phyloP scores from a whole-genome alignment of 2,888 invertebrate genomes.

The Ectemnius cavifrons region DNA sequence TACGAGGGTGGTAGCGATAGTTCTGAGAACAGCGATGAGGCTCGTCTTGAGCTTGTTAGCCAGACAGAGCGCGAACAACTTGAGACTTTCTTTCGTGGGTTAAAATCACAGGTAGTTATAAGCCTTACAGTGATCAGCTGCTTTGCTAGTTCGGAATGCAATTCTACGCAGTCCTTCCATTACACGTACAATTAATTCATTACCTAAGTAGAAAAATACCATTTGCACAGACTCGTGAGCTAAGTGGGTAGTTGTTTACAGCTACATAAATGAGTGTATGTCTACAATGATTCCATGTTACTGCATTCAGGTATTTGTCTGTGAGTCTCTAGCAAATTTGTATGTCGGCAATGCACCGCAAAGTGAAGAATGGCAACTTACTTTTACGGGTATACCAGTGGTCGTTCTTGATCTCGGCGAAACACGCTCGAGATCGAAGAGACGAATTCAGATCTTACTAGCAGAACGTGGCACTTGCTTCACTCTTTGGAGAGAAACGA shows the following conservation, averaged over 20 bases:
- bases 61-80: constrained; percentile 84
- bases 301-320: constrained; percentile 83
- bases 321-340: constrained; percentile 86
- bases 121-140: too few species aligned
- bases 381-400: constrained; percentile 89
- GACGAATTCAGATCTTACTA: constrained; percentile 85
- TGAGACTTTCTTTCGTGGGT: constrained; percentile 86
- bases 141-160: background rate
- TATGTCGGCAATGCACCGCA: constrained; percentile 82
- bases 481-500: constrained; percentile 88
- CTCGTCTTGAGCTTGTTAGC: constrained; percentile 79
- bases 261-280: background rate
- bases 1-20: constrained; percentile 82
- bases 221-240: too few species aligned
- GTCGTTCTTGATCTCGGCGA: constrained; percentile 88
- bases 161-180: too few species aligned
- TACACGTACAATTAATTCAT: too few species aligned
- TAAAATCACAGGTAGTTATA: constrained; percentile 84
- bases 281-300: background rate
- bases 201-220: too few species aligned
- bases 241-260: too few species aligned
- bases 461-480: constrained; percentile 91
- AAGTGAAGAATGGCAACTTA: constrained; percentile 84
- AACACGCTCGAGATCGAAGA: constrained; percentile 83
- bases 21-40: constrained; percentile 79